These are phyloP conservation scores for Nomada flava DNA, from an alignment of 2,888 invertebrate genomes.

Conservation along the genomic window DNA sequence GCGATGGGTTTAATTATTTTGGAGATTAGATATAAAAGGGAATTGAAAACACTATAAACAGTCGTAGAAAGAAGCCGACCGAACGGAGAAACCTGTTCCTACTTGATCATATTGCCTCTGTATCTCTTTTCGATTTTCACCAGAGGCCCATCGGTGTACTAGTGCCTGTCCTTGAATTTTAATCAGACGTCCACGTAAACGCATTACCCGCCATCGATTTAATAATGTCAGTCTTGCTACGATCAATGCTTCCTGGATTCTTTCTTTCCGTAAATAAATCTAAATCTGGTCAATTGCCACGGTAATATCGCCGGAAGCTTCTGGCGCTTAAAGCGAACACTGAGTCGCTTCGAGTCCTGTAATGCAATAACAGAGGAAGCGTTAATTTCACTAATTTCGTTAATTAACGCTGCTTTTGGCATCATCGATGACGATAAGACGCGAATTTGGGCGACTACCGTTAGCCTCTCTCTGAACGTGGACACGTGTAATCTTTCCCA, in stretches of 20 bases:
- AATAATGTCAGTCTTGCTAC: constrained; percentile 18
- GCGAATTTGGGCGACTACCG: constrained; percentile 46
- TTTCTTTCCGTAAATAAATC: background rate
- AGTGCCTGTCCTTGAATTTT: constrained; percentile 39
- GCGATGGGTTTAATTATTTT: constrained; percentile 25
- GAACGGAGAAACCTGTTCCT: constrained; percentile 40
- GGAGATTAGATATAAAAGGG: constrained; percentile 8
- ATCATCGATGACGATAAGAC: constrained; percentile 50
- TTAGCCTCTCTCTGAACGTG: constrained; percentile 35
- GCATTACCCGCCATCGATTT: constrained; percentile 37
- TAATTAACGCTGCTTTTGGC: constrained; percentile 49
- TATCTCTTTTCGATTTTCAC: constrained; percentile 27
- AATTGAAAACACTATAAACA: background rate
- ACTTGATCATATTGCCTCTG: constrained; percentile 23
- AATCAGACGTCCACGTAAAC: constrained; percentile 34
- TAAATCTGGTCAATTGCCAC: background rate
- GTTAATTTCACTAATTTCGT: constrained; percentile 62
- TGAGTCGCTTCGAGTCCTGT: constrained; percentile 18
- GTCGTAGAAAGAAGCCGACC: constrained; percentile 17
- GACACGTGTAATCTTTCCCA: constrained; percentile 31
- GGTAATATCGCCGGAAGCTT: constrained; percentile 19
- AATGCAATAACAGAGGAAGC: constrained; percentile 52
- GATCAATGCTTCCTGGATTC: background rate
- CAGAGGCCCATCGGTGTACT: constrained; percentile 1
- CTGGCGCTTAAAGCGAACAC: constrained; percentile 13